Conservation (phyloP, 2,113 vertebrate species). For the Mustelus asterias region DNA sequence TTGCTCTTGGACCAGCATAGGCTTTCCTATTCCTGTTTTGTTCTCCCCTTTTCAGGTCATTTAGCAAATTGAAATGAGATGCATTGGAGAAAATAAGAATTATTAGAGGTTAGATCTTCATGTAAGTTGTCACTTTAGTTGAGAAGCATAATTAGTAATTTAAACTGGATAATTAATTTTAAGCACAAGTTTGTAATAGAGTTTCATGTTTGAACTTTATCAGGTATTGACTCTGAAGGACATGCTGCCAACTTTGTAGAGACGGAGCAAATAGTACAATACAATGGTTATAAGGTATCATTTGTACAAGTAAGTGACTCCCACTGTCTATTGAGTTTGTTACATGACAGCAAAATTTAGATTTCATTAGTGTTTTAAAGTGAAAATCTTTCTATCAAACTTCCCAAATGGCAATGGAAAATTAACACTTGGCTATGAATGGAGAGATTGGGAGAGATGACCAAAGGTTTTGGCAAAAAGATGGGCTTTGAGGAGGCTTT, state of each 20-base stretch:
- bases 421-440: not conserved
- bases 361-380: not conserved
- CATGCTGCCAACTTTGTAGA: constrained; percentile 93
- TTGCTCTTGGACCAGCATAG: not conserved
- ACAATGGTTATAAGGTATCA: constrained; percentile 72
- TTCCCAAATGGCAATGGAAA: not conserved
- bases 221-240: constrained; percentile 95
- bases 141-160: not conserved
- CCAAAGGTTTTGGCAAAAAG: not conserved
- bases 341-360: not conserved
- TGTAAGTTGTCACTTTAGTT: not conserved
- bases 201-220: not conserved
- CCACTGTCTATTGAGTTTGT: not conserved
- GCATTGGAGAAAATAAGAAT: not conserved
- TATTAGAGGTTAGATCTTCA: not conserved
- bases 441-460: not conserved
- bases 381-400: not conserved
- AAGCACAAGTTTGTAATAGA: not conserved
- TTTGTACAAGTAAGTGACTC: constrained; percentile 70
- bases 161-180: not conserved
- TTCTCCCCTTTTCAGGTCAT: not conserved
- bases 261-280: constrained; percentile 90
- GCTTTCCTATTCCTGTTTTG: not conserved
- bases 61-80: not conserved
- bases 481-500: no score